Conservation (phyloP, 2,797 vertebrate species). For the Tolypeutes matacus region DNA sequence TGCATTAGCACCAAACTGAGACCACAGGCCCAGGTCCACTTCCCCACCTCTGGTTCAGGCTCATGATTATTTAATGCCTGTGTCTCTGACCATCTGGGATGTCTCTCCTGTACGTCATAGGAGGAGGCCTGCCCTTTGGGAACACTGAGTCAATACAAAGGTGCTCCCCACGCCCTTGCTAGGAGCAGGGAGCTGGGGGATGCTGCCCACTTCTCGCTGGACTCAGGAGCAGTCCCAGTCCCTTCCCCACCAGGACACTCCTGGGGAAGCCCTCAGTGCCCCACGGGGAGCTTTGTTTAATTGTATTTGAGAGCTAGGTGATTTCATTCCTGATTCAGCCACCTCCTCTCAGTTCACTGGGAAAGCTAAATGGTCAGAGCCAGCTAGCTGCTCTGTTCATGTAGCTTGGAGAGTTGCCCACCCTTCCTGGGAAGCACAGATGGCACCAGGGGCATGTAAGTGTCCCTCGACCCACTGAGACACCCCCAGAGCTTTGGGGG, state of each 20-base stretch:
- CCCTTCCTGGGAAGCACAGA: not conserved
- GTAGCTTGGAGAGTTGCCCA: not conserved
- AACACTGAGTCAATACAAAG: not conserved
- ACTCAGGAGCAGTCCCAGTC: not conserved
- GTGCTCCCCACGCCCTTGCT: rapidly evolving
- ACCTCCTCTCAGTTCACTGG: not conserved
- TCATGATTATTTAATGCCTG: too few species aligned
- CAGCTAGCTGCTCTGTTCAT: not conserved
- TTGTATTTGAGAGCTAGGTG: not conserved
- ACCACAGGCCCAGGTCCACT: too few species aligned
- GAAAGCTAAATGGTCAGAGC: not conserved
- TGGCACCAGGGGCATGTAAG: rapidly evolving
- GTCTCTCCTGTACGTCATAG: rapidly evolving
- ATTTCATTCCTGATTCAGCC: rapidly evolving
- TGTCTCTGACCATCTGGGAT: not conserved
- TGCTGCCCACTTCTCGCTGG: rapidly evolving
- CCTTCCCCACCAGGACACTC: not conserved
- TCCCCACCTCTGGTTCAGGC: too few species aligned
- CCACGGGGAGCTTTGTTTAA: not conserved
- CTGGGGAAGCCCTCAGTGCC: not conserved
- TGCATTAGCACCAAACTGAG: rapidly evolving
- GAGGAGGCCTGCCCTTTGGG: not conserved
- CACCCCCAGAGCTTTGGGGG: not conserved
- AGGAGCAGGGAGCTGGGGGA: too few species aligned
- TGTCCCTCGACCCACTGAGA: not conserved